Percentiles rank a stretch among this genome's conserved stretches.
Evolutionary conservation across 2,888 invertebrate species (phyloP).

Genomic region (Seira musarum): DNA sequence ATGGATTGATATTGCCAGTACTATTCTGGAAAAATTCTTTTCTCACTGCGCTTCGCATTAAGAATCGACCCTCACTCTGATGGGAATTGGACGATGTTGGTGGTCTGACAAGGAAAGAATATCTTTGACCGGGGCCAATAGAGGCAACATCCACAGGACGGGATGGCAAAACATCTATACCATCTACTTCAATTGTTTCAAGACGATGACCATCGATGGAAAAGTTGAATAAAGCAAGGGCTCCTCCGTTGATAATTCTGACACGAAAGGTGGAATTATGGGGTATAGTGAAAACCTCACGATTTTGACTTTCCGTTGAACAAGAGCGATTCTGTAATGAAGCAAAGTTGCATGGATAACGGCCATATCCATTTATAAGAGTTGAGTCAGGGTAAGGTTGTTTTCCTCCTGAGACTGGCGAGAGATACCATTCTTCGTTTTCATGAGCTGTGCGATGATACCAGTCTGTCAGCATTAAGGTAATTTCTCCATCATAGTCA

Average conservation of each 20-base stretch:
- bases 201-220: constrained; percentile 62
- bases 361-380: constrained; percentile 61
- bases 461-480: constrained; percentile 62
- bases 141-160: constrained; percentile 26
- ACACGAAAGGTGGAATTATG: constrained; percentile 45
- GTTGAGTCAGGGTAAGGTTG: constrained; percentile 57
- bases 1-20: constrained; percentile 53
- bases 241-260: constrained; percentile 57
- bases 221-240: constrained; percentile 54
- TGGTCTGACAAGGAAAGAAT: constrained; percentile 57
- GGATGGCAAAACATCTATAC: constrained; percentile 31
- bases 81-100: neutral
- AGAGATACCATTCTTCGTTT: constrained; percentile 53
- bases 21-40: constrained; percentile 27
- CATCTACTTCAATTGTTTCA: constrained; percentile 61
- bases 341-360: constrained; percentile 57
- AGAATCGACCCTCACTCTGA: constrained; percentile 15
- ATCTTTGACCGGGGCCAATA: constrained; percentile 60
- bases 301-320: neutral
- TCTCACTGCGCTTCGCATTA: constrained; percentile 42
- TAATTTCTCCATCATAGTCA: constrained; percentile 60
- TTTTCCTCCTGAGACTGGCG: neutral
- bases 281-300: constrained; percentile 34
- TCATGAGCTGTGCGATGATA: constrained; percentile 59
- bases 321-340: constrained; percentile 30